Conservation (phyloP, 2,113 vertebrate species). For the human (Homo sapiens) region DNA sequence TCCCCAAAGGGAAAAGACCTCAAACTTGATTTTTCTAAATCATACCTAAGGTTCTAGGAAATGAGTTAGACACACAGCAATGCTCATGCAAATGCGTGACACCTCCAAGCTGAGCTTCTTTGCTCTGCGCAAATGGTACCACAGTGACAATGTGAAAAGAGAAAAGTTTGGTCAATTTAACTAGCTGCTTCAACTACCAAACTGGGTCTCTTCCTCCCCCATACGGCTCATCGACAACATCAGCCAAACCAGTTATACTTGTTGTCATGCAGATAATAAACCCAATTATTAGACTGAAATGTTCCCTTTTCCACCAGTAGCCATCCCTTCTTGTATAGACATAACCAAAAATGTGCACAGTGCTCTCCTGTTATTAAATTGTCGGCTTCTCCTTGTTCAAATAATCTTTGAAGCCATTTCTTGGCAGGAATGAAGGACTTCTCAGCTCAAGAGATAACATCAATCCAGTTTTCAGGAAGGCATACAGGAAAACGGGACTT, state of each 20-base stretch:
- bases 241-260: neutral
- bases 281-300: neutral
- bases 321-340: neutral
- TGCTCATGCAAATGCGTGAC: neutral
- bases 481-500: neutral
- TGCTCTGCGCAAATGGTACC: neutral
- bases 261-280: neutral
- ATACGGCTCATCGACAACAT: neutral
- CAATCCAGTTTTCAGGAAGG: neutral
- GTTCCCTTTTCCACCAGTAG: neutral
- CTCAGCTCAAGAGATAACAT: neutral
- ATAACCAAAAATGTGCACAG: neutral
- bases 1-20: neutral
- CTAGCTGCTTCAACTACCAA: neutral
- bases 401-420: neutral
- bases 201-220: neutral
- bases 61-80: neutral
- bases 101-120: neutral
- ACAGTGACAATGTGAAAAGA: neutral
- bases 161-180: neutral
- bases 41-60: neutral
- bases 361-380: neutral
- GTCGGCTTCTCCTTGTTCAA: neutral
- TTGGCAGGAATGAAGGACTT: neutral
- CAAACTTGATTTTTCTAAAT: neutral